Percentiles rank a stretch among this genome's conserved stretches.
These are phyloP conservation scores for Melanotaenia trifasciata DNA, from an alignment of 2,797 vertebrate species.

Conservation along the genomic window DNA sequence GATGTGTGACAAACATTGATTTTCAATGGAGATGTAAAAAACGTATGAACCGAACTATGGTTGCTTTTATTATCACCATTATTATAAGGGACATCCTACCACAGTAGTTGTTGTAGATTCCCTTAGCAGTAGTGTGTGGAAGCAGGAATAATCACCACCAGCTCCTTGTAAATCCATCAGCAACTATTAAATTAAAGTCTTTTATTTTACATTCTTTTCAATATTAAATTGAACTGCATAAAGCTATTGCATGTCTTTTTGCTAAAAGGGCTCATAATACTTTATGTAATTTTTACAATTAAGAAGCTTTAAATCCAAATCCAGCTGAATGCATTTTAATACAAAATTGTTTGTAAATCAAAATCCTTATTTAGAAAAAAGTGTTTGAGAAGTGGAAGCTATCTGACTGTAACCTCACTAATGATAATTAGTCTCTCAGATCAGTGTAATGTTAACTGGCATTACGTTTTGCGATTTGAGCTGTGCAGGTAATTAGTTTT, in stretches of 20 bases:
- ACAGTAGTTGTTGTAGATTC: background rate
- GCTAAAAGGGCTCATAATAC: background rate
- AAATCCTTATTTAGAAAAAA: background rate
- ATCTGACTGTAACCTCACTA: background rate
- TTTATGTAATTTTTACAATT: background rate
- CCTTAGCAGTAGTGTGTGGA: conserved; percentile 19
- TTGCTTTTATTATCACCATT: conserved; percentile 1
- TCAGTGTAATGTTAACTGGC: background rate
- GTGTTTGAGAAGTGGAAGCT: background rate
- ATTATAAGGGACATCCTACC: background rate
- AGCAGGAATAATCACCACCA: background rate
- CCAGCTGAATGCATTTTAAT: background rate
- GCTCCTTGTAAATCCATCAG: background rate
- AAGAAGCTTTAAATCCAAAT: background rate
- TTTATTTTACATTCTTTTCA: no score
- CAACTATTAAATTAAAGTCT: background rate
- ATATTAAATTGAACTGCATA: background rate
- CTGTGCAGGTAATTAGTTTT: background rate
- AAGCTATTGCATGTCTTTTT: background rate
- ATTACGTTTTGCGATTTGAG: background rate
- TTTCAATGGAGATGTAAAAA: conserved; percentile 15
- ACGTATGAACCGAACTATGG: background rate
- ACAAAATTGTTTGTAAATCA: background rate
- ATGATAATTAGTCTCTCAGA: background rate
- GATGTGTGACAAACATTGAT: conserved; percentile 29